Evolutionary conservation across 2,888 invertebrate species (phyloP).

Genomic region (Neoscelio sp.): DNA sequence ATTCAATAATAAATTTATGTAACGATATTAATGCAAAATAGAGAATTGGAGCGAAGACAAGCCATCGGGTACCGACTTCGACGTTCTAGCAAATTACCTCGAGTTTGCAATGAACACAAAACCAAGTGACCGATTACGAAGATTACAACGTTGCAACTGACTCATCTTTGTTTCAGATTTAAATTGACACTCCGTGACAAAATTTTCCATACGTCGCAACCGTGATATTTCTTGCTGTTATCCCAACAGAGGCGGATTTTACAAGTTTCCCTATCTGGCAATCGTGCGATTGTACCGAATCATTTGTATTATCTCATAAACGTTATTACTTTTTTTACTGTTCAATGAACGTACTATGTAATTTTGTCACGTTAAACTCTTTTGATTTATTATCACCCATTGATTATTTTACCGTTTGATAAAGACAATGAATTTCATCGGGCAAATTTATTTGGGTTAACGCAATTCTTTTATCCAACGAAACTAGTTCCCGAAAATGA

Average conservation of each 20-base stretch:
- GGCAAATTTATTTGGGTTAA: too few relatives aligned
- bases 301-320: conserved; percentile 11
- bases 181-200: conserved; percentile 4
- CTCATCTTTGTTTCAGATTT: conserved; percentile 5
- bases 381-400: too few relatives aligned
- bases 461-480: too few relatives aligned
- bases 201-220: conserved; percentile 8
- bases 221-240: not conserved
- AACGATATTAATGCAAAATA: too few relatives aligned
- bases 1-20: not conserved
- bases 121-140: conserved; percentile 26
- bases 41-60: too few relatives aligned
- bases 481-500: too few relatives aligned
- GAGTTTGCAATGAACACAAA: conserved; percentile 10
- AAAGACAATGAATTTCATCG: not conserved
- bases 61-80: too few relatives aligned
- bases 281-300: conserved; percentile 1
- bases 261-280: conserved; percentile 16
- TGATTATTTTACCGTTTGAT: not conserved
- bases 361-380: too few relatives aligned
- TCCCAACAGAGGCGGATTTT: conserved; percentile 21
- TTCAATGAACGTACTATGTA: conserved; percentile 21
- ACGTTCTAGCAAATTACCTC: not conserved
- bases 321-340: not conserved
- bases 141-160: conserved; percentile 13